phyloP scores from a whole-genome alignment of 92 coral and sea anemone genomes.

The Palythoa heliodiscus region DNA sequence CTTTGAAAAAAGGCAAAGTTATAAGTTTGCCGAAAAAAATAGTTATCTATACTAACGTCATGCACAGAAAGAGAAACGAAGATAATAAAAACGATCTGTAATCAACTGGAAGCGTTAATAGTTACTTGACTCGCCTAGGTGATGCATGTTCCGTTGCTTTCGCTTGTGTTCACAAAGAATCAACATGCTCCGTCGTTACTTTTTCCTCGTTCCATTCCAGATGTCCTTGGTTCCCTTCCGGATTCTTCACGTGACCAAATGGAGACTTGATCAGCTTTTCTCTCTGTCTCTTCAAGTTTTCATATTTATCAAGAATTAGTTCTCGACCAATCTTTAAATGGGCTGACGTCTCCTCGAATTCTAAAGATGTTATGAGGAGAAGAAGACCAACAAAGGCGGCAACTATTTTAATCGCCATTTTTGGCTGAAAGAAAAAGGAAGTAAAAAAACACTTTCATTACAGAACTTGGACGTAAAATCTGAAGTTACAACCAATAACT shows the following conservation, averaged over 20 bases:
- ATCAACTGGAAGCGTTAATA: background rate
- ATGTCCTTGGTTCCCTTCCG: background rate
- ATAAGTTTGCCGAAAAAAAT: too few species aligned
- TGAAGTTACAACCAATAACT: background rate
- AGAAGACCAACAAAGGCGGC: background rate
- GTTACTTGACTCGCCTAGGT: background rate
- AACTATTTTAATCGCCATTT: background rate
- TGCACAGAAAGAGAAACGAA: too few species aligned
- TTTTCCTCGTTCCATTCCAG: constrained; percentile 17
- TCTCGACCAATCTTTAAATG: constrained; percentile 38
- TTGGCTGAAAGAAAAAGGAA: background rate
- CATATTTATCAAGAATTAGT: background rate
- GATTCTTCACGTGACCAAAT: background rate
- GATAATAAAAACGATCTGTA: too few species aligned
- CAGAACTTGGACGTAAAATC: background rate
- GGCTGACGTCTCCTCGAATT: constrained; percentile 11
- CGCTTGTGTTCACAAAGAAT: background rate
- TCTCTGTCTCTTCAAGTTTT: constrained; percentile 11
- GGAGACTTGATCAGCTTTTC: background rate
- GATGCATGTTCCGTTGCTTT: background rate
- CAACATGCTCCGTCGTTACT: constrained; percentile 15
- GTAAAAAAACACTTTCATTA: background rate
- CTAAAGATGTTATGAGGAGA: background rate
- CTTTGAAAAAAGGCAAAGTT: too few species aligned
- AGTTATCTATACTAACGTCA: too few species aligned